Evolutionary conservation across 2,888 invertebrate genomes (phyloP), one percentile per base, ranked within the genome.

Genomic region (Labia minor): DNA sequence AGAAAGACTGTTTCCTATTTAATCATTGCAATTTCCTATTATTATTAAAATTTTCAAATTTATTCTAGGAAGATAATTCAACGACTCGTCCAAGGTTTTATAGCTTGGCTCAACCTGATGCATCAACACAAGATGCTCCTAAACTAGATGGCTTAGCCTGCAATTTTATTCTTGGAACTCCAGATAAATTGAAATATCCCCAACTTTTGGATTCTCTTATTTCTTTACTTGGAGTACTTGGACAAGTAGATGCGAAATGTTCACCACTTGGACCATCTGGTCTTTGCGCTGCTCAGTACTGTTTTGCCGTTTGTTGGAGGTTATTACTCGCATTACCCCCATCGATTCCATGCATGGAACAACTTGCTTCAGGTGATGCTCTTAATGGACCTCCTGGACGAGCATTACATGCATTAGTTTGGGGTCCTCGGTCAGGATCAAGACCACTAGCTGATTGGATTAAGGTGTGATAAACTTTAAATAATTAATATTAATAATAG

Each of bases 101-200:
- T 77, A 90, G 92, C 19, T 80, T 97, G 21, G 90, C 93, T 11
- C 86, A 86, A 66, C 80, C 89, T 4, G 94, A 94, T 73, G 80
- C 83, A 68, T 86, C 83, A 75, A 84, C 84, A 66, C 83, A 84
- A 78, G 94, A 95, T 73, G 88, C 90, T 62, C 95, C 95, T 0
- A 95, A 95, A 77, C 82, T 96, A 67, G 96, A 97, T 79, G 92
- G 92, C 1, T 77, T 92, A 66, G 95, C 95, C 1, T 92, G 93
- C 79, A 96, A 95, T 80, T 96, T 96, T 75, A 89, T 96, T 68
- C 81, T 96, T 69, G 94, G 94, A 65, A 94, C 93, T 1, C 89
- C 92, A 0, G 95, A 96, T 75, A 92, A 92, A 78, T 80, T 95
- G 65, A 89, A 92, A 73, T 96, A 96, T 79, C 89, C 91, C 0